A percentile compares a stretch with the other conserved stretches of the same genome.
phyloP scores from a whole-genome alignment of 2,113 vertebrate species.

The Toxotes chatareus region DNA sequence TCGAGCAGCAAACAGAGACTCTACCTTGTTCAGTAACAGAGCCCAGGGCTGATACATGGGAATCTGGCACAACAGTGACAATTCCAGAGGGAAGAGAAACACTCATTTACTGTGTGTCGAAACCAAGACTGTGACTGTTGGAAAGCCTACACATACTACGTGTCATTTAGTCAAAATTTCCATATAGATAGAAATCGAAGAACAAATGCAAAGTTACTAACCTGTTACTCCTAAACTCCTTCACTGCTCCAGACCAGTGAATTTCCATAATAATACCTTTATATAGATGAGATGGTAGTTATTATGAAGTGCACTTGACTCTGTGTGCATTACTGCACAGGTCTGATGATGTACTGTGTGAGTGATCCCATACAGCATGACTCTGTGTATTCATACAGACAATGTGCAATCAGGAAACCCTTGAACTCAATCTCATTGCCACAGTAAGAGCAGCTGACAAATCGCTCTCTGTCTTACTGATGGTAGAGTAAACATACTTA shows the following conservation, averaged over 20 bases:
- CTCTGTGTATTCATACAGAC: constrained; percentile 1
- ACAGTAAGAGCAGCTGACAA: neutral
- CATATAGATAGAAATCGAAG: neutral
- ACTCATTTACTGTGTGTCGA: constrained; percentile 19
- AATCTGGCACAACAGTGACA: constrained; percentile 23
- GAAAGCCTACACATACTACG: neutral
- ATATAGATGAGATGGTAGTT: constrained; percentile 18
- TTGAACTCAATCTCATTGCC: neutral
- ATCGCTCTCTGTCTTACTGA: neutral
- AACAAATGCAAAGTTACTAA: constrained; percentile 17
- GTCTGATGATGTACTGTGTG: constrained; percentile 3
- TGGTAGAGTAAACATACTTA: too few relatives aligned
- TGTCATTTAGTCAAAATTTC: constrained; percentile 5
- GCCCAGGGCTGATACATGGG: constrained; percentile 29
- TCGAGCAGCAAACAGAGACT: constrained; percentile 25
- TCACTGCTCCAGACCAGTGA: neutral
- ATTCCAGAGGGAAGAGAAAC: neutral
- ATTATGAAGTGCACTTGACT: constrained; percentile 7
- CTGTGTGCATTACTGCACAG: neutral
- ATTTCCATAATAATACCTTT: neutral
- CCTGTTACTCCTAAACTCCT: neutral
- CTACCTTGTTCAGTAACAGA: constrained; percentile 26
- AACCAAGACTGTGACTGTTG: constrained; percentile 20
- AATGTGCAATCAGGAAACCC: neutral
- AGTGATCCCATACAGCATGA: neutral